Base-by-base conservation (phyloP, 2,113 vertebrate genomes). In the Reinhardtius hippoglossoides region DNA sequence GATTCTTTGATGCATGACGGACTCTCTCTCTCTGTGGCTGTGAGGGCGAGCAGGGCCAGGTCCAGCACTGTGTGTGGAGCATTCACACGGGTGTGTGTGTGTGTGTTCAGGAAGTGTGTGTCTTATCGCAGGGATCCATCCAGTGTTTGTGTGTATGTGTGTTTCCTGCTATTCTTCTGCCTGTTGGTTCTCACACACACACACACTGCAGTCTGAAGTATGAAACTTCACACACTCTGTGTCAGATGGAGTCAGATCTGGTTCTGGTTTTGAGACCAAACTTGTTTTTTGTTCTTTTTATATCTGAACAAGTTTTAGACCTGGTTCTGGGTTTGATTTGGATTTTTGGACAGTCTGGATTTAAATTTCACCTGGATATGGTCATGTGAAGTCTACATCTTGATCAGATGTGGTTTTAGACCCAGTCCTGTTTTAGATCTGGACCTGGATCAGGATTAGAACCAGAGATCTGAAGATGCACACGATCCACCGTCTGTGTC, bases 401-500 rank as follows among this genome's bases (percentile, higher is more conserved):
- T 5, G 31, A 31, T 31, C 31, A 7, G 16, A 15, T 21, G 27
- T 54, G 15, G 46, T 9, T 44, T 16, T 50, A 10, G 18, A 37
- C 18, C 59, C 37, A 18, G 8, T n/a, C 12, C 12, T 26, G 13
- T 61, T 37, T 10, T 40, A 23, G 5, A 64, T 48, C 3, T 26
- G 1, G n/a, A n/a, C n/a, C n/a, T n/a, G n/a, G n/a, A n/a, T 6
- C 62, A 21, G 44, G 52, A 70, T 52, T 9, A 71, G 31, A 73
- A 46, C 67, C 5, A 3, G 15, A 37, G 26, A 8, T 37, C n/a
- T 64, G 23, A 91, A 87, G 91, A 97, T 98, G 97, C 96, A 96
- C 92, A 97, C 95, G 56, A 96, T 96, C 91, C 93, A 95, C 81
- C 95, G 96, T 21, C 94, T 97, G 84, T 98, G 96, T 94, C 94